Percentiles rank a stretch among this genome's conserved stretches.
phyloP scores from a whole-genome alignment of 2,888 invertebrate genomes.

The Drosophila atripex region DNA sequence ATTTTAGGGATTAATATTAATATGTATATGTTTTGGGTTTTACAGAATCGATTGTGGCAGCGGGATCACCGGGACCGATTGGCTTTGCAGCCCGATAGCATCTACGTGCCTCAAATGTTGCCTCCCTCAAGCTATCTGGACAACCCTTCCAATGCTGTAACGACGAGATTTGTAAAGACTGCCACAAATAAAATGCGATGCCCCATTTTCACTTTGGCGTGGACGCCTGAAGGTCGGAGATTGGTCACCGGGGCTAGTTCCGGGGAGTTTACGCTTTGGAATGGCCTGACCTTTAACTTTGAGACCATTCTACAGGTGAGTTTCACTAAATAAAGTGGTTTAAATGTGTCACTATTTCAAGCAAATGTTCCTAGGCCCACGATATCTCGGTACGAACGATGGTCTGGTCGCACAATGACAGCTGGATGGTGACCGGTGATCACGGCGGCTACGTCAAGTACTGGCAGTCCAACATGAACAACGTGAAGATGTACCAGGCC shows the following conservation, averaged over 20 bases:
- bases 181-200: constrained; percentile 99
- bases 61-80: constrained; percentile 94
- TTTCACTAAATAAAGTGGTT: constrained; percentile 7
- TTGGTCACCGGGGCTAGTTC: constrained; percentile 99
- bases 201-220: constrained; percentile 99
- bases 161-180: constrained; percentile 98
- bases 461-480: constrained; percentile 99
- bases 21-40: too few species aligned
- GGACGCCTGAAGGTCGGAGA: constrained; percentile 99
- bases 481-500: constrained; percentile 99
- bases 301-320: constrained; percentile 99
- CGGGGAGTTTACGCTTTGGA: constrained; percentile 99
- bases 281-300: constrained; percentile 99
- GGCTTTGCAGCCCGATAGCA: constrained; percentile 96
- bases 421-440: constrained; percentile 99
- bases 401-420: constrained; percentile 99
- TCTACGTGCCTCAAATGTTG: constrained; percentile 96
- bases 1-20: too few species aligned
- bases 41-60: constrained; percentile 96
- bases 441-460: constrained; percentile 99
- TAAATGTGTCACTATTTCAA: background rate
- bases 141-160: constrained; percentile 98
- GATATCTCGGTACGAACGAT: constrained; percentile 99
- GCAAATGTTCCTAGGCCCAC: constrained; percentile 90
- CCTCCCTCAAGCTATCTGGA: constrained; percentile 97